Percentiles rank a stretch among this genome's conserved stretches.
These are phyloP conservation scores for Epistrophe eligans DNA, from an alignment of 2,888 invertebrate species.

Conservation along the genomic window DNA sequence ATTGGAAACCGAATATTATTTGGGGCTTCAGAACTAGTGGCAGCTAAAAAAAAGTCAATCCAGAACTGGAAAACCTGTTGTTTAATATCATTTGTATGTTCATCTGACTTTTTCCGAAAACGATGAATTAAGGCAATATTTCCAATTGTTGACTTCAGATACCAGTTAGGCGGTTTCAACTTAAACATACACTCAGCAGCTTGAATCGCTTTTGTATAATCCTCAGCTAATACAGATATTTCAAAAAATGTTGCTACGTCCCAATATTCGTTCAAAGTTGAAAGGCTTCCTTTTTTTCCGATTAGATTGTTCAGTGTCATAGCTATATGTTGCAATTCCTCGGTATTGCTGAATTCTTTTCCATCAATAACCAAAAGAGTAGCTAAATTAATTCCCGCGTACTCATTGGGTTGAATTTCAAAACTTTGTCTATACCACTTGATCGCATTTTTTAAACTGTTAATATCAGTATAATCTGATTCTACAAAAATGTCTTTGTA, in stretches of 20 bases:
- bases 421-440: slow-evolving; percentile 99
- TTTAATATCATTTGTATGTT: slow-evolving; percentile 89
- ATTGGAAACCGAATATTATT: slow-evolving; percentile 94
- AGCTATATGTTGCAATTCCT: slow-evolving; percentile 96
- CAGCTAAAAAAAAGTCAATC: slow-evolving; percentile 99
- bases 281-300: slow-evolving; percentile 97
- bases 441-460: slow-evolving; percentile 95
- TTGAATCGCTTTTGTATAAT: slow-evolving; percentile 97
- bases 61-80: slow-evolving; percentile 97
- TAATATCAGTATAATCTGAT: slow-evolving; percentile 94
- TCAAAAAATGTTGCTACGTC: slow-evolving; percentile 99
- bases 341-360: slow-evolving; percentile 96
- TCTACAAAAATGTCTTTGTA: slow-evolving; percentile 99
- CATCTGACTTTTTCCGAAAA: slow-evolving; percentile 93
- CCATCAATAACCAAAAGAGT: slow-evolving; percentile 98
- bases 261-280: slow-evolving; percentile 98
- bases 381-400: slow-evolving; percentile 99
- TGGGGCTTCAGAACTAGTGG: slow-evolving; percentile 91
- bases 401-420: slow-evolving; percentile 99
- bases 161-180: slow-evolving; percentile 96
- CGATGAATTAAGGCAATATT: slow-evolving; percentile 97
- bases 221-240: slow-evolving; percentile 98
- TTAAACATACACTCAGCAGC: slow-evolving; percentile 98
- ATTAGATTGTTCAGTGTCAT: slow-evolving; percentile 98
- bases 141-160: slow-evolving; percentile 97